These are phyloP conservation scores for Pyrrhia umbra DNA, from an alignment of 2,888 invertebrate genomes.

Conservation along the genomic window DNA sequence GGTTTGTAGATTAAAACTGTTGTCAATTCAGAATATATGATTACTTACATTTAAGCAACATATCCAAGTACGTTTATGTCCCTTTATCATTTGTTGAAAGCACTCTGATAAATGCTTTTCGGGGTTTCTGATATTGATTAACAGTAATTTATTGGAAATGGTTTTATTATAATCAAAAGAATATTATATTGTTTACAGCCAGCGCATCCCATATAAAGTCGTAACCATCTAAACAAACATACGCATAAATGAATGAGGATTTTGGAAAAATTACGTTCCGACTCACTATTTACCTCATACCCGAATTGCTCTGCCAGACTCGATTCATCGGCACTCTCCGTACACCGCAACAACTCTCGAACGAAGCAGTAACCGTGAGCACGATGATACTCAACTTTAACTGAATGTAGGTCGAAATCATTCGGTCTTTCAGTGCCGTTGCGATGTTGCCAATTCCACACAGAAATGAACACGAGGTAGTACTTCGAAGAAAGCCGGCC, in stretches of 20 bases:
- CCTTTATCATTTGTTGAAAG: too few relatives aligned
- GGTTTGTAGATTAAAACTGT: too few relatives aligned
- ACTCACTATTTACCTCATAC: neutral
- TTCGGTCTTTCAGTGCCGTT: slow-evolving; percentile 19
- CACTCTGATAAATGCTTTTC: too few relatives aligned
- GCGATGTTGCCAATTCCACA: slow-evolving; percentile 25
- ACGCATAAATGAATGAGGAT: neutral
- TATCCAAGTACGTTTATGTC: too few relatives aligned
- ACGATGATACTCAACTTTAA: slow-evolving; percentile 52
- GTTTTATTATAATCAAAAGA: too few relatives aligned
- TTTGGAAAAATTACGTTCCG: neutral
- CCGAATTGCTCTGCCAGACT: slow-evolving; percentile 19
- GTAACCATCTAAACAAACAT: too few relatives aligned
- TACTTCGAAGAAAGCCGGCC: neutral
- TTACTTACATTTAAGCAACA: too few relatives aligned
- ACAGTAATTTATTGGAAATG: too few relatives aligned
- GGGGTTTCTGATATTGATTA: too few relatives aligned
- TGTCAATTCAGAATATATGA: too few relatives aligned
- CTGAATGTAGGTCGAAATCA: slow-evolving; percentile 41
- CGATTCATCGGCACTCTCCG: slow-evolving; percentile 39
- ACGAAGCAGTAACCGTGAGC: slow-evolving; percentile 7
- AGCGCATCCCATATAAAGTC: too few relatives aligned
- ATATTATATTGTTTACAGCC: too few relatives aligned
- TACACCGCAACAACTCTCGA: slow-evolving; percentile 53
- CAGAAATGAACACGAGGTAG: slow-evolving; percentile 1